Conservation (phyloP, 2,113 vertebrate species). For the Raja brachyura region DNA sequence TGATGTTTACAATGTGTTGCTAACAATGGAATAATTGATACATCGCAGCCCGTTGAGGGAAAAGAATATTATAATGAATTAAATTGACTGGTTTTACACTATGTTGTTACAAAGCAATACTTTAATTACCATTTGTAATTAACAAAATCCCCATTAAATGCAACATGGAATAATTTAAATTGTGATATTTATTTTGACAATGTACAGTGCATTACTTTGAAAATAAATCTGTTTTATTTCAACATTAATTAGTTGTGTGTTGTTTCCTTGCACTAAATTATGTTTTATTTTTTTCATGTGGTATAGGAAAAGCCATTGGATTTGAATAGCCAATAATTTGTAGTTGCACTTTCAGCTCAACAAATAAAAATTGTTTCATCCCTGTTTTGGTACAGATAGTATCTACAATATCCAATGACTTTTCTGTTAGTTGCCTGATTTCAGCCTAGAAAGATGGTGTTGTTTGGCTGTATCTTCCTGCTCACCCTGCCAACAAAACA, state of each 20-base stretch:
- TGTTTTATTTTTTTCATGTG: background rate
- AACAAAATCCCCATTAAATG: background rate
- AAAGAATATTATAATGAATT: background rate
- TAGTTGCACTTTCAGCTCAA: background rate
- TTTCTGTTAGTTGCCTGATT: background rate
- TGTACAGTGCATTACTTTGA: background rate
- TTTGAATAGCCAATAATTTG: background rate
- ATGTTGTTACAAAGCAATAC: background rate
- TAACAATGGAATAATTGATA: constrained; percentile 4
- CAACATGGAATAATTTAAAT: background rate
- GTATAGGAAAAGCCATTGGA: background rate
- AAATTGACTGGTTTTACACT: background rate
- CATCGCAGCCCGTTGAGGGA: background rate
- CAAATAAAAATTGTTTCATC: background rate
- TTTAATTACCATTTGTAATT: background rate
- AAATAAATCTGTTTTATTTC: constrained; percentile 21
- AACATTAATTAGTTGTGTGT: constrained; percentile 20
- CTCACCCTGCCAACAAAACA: too few species aligned
- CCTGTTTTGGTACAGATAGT: background rate
- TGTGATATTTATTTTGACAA: background rate
- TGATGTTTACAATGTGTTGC: constrained; percentile 2
- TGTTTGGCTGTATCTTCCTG: background rate
- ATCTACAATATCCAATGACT: background rate
- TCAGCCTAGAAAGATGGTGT: background rate
- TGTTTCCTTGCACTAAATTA: background rate